phyloP scores from a whole-genome alignment of 2,888 invertebrate genomes.

The Piscicola geometra region DNA sequence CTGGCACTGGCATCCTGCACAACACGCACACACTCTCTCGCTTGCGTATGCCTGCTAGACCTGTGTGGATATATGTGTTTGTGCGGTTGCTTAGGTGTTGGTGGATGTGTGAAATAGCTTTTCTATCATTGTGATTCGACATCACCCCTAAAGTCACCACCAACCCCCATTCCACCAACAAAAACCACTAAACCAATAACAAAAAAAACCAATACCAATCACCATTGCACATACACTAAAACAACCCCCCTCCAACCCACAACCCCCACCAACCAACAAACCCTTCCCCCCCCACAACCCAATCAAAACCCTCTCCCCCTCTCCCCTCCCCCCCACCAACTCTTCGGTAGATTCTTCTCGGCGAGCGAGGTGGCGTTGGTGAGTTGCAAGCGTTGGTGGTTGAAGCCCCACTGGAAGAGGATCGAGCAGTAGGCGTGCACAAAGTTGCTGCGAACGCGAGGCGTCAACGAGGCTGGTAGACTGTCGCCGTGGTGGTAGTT shows the following conservation, averaged over 20 bases:
- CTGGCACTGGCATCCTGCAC: slow-evolving; percentile 75
- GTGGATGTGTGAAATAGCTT: not conserved
- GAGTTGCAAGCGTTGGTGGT: slow-evolving; percentile 74
- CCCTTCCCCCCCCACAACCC: not conserved
- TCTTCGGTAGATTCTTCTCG: not conserved
- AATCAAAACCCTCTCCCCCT: not conserved
- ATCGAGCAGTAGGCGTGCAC: slow-evolving; percentile 83
- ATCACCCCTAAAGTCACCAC: not conserved
- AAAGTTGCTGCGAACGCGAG: slow-evolving; percentile 58
- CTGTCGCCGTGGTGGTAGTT: not conserved
- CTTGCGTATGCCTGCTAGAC: not conserved
- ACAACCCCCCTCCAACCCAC: not conserved
- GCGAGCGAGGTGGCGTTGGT: slow-evolving; percentile 62
- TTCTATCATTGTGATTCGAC: too few relatives aligned
- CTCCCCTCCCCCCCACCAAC: not conserved
- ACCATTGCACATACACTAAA: too few relatives aligned
- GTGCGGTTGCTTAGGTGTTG: not conserved
- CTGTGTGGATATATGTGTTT: not conserved
- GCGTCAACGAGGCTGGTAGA: not conserved
- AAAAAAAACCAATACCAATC: not conserved
- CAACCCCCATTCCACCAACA: too few relatives aligned
- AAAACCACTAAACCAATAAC: too few relatives aligned
- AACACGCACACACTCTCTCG: slow-evolving; percentile 63
- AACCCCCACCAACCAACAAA: not conserved
- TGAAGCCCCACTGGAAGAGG: slow-evolving; percentile 75